Conservation (phyloP, 1,140 invertebrate species). For the Grapholita molesta region DNA sequence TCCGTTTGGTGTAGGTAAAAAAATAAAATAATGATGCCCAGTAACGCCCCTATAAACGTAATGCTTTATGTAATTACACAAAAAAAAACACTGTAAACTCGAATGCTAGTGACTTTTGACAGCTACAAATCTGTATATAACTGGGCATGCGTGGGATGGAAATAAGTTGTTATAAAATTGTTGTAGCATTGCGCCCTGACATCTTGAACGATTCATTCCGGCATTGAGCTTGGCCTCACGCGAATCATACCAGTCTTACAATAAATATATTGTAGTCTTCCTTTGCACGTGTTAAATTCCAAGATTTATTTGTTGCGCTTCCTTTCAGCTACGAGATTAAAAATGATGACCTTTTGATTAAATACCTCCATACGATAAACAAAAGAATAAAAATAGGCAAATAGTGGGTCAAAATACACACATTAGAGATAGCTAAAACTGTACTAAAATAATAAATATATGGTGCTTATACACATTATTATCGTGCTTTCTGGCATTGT, state of each 20-base stretch:
- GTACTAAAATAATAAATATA: too few relatives aligned
- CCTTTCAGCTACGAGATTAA: background rate
- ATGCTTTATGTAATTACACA: too few relatives aligned
- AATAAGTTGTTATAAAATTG: background rate
- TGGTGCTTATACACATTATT: too few relatives aligned
- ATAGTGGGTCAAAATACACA: too few relatives aligned
- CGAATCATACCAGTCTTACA: background rate
- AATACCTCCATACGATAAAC: too few relatives aligned
- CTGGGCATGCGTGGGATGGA: background rate
- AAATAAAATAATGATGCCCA: too few relatives aligned
- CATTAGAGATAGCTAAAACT: too few relatives aligned
- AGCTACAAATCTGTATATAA: background rate
- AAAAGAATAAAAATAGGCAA: background rate
- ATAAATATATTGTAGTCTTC: background rate
- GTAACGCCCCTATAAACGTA: too few relatives aligned
- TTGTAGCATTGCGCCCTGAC: background rate
- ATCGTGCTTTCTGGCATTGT: too few relatives aligned
- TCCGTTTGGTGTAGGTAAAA: too few relatives aligned
- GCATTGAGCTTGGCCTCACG: background rate
- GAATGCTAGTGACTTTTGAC: background rate
- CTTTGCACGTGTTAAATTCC: background rate
- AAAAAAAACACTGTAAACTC: too few relatives aligned
- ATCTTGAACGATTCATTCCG: constrained; percentile 13
- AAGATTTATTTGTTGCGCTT: background rate
- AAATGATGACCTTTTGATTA: background rate